Base-by-base conservation (phyloP, 2,888 invertebrate species). In the Microctonus brassicae region DNA sequence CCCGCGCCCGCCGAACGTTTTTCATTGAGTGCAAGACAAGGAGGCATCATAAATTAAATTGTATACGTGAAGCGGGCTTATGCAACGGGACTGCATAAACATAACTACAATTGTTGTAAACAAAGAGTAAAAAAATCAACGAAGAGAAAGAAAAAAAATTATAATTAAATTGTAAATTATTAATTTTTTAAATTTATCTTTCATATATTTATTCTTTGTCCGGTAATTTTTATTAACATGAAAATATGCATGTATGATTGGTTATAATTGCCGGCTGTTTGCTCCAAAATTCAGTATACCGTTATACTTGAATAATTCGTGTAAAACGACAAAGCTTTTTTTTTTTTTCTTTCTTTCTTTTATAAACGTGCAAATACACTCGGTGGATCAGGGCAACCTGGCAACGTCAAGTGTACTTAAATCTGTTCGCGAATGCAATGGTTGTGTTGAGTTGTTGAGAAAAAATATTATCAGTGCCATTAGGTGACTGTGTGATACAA, bases 61-160 rank as follows among this genome's bases (percentile, higher is more conserved):
- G 7, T n/a, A n/a, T 73, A 75, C 75, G 70, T 62, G 77, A 73
- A 77, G 52, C 70, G 58, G 67, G 77, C 81, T 83, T 83, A 82
- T 82, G 82, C 82, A 83, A 83, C 78, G 76, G 72, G 74, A 75
- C 66, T 79, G 79, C 80, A 80, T 83, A 82, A 82, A 83, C 80
- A 80, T 77, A 76, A n/a, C 47, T 17, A 47, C 76, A 69, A 72
- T 47, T 57, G 26, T 55, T 66, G 66, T 66, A 57, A 66, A 69
- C 61, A 62, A 62, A 69, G 52, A 61, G 7, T 29, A 10, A 11
- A 47, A 13, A 26, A 29, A 42, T 29, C 10, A 29, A 17, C 17
- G n/a, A 20, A 47, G 33, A 5, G 17, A 20, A 7, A 36, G 1
- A 22, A 24, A 64, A 64, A 64, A 42, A 47, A 64, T 47, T 42